A percentile compares a stretch with the other conserved stretches of the same genome.
Evolutionary conservation across 2,113 vertebrate genomes (phyloP).

Genomic region (Semnopithecus entellus): DNA sequence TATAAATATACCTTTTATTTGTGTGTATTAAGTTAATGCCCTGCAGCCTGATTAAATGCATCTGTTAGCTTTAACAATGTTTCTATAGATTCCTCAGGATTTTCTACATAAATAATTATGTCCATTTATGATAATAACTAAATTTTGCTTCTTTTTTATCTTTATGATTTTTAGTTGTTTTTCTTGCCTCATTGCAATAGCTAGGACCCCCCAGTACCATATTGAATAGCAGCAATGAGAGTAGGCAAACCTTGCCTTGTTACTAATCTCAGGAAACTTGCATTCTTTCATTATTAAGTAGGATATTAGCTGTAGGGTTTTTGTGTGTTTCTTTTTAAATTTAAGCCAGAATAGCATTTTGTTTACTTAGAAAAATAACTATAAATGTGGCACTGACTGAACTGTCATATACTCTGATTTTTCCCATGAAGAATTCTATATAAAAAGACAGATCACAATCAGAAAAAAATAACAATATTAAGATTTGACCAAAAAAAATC

Average conservation of each 20-base stretch:
- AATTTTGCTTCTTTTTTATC: not conserved
- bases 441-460: slow-evolving; percentile 5
- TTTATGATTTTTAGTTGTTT: not conserved
- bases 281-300: not conserved
- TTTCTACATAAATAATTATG: not conserved
- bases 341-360: not conserved
- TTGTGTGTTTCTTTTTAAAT: not conserved
- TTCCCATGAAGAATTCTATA: not conserved
- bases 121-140: not conserved
- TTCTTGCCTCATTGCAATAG: not conserved
- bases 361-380: slow-evolving; percentile 1
- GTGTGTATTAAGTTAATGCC: not conserved
- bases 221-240: not conserved
- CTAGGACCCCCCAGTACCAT: not conserved
- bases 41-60: not conserved
- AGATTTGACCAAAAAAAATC: slow-evolving; percentile 3
- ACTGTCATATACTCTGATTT: slow-evolving; percentile 10
- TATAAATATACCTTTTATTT: not conserved
- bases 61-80: not conserved
- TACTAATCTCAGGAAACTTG: not conserved
- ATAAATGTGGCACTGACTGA: not conserved
- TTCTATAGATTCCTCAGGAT: not conserved
- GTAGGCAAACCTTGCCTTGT: not conserved
- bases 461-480: not conserved
- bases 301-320: not conserved